Percentiles rank a stretch among this genome's conserved stretches.
Evolutionary conservation across 2,113 vertebrate species (phyloP).

Genomic region (Strix uralensis): DNA sequence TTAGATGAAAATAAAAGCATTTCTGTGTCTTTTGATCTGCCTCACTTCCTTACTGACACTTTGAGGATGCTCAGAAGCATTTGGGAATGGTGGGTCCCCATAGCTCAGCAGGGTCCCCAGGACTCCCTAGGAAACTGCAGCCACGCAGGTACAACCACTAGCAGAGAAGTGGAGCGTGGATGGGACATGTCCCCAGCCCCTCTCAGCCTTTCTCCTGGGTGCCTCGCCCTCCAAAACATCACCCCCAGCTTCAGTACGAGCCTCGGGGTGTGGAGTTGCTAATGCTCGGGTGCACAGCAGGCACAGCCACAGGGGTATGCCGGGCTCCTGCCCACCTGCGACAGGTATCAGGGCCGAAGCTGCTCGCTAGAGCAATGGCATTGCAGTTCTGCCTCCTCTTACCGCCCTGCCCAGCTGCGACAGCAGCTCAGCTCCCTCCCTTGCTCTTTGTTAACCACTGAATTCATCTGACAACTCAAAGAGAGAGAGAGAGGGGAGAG

Average conservation of each 20-base stretch:
- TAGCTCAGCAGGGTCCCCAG: background rate
- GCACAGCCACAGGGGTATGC: rapidly evolving
- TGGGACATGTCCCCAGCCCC: background rate
- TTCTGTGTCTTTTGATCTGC: background rate
- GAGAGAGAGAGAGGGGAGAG: constrained; percentile 54
- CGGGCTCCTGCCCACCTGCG: background rate
- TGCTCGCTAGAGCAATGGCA: background rate
- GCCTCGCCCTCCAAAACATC: background rate
- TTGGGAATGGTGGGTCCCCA: background rate
- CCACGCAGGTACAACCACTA: background rate
- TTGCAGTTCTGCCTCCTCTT: background rate
- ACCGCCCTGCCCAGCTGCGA: constrained; percentile 45
- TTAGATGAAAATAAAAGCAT: constrained; percentile 34
- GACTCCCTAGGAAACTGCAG: background rate
- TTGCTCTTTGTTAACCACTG: constrained; percentile 64
- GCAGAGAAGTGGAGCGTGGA: background rate
- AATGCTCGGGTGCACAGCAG: background rate
- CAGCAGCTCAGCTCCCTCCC: constrained; percentile 45
- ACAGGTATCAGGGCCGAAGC: background rate
- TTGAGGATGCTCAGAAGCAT: background rate
- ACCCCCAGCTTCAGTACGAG: background rate
- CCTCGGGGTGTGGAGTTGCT: background rate
- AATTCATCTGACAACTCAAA: constrained; percentile 73
- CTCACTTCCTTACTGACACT: background rate
- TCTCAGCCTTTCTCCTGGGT: background rate